phyloP scores from a whole-genome alignment of 1,140 invertebrate species.

The Homalodisca vitripennis region DNA sequence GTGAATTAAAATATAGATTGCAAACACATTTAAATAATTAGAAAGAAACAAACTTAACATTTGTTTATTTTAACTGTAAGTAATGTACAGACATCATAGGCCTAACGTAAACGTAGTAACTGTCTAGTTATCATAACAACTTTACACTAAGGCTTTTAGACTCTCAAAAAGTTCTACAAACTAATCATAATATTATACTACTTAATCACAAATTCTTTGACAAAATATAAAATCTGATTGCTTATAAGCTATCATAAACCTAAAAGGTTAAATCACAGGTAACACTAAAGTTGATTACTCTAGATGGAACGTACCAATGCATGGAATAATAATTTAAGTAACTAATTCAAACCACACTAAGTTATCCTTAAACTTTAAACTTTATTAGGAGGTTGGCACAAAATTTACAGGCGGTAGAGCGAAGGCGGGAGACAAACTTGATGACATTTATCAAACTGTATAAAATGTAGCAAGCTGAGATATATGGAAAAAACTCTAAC shows the following conservation, averaged over 20 bases:
- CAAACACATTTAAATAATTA: not conserved
- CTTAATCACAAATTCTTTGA: not conserved
- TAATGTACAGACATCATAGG: not conserved
- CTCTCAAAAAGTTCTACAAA: not conserved
- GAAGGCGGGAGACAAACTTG: not conserved
- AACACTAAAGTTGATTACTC: not conserved
- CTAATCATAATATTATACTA: not conserved
- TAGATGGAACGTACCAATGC: not conserved
- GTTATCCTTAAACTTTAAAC: not conserved
- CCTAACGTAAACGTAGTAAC: too few relatives aligned
- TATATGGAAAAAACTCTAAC: not conserved
- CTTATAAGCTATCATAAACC: not conserved
- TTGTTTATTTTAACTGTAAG: not conserved
- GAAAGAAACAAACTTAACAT: not conserved
- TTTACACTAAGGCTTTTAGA: not conserved
- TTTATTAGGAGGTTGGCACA: not conserved
- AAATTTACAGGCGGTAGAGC: constrained; percentile 15
- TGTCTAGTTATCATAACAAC: not conserved
- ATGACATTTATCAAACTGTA: not conserved
- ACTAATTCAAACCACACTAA: not conserved
- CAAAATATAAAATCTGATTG: not conserved
- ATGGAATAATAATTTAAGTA: not conserved
- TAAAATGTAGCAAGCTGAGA: constrained; percentile 5
- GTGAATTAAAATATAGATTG: too few relatives aligned
- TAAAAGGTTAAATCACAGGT: constrained; percentile 4